phyloP scores from a whole-genome alignment of 2,113 vertebrate genomes.

The Pholis gunnellus region DNA sequence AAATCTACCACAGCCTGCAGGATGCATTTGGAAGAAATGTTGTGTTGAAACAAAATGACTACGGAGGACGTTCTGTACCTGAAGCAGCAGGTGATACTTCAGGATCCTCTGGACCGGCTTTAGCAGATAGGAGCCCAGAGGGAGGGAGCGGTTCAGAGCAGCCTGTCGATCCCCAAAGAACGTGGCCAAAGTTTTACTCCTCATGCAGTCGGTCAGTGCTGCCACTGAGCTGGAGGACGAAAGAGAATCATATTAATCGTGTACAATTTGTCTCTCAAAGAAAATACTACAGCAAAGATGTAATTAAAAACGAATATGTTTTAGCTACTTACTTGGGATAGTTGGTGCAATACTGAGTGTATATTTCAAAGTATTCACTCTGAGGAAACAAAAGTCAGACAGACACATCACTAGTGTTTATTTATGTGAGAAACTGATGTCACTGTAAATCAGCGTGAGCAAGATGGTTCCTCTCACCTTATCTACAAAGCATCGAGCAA shows the following conservation, averaged over 20 bases:
- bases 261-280: not conserved
- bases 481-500: conserved; percentile 94
- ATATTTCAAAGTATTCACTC: conserved; percentile 97
- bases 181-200: conserved; percentile 91
- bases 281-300: not conserved
- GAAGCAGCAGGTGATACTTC: conserved; percentile 96
- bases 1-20: not conserved
- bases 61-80: conserved; percentile 80
- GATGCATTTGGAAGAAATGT: fast-evolving
- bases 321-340: conserved; percentile 93
- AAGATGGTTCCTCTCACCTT: conserved; percentile 83
- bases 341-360: conserved; percentile 99
- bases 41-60: not conserved
- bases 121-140: conserved; percentile 94
- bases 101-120: conserved; percentile 98
- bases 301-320: not conserved
- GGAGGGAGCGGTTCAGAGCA: conserved; percentile 88
- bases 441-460: conserved; percentile 2
- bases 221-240: conserved; percentile 89
- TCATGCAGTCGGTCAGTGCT: conserved; percentile 93
- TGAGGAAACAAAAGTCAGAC: conserved; percentile 62
- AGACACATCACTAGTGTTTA: not conserved
- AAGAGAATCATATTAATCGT: not conserved
- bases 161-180: conserved; percentile 95
- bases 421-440: not conserved